A percentile compares a stretch with the other conserved stretches of the same genome.
Evolutionary conservation across 2,888 invertebrate genomes (phyloP).

Genomic region (Pinctada fucata): DNA sequence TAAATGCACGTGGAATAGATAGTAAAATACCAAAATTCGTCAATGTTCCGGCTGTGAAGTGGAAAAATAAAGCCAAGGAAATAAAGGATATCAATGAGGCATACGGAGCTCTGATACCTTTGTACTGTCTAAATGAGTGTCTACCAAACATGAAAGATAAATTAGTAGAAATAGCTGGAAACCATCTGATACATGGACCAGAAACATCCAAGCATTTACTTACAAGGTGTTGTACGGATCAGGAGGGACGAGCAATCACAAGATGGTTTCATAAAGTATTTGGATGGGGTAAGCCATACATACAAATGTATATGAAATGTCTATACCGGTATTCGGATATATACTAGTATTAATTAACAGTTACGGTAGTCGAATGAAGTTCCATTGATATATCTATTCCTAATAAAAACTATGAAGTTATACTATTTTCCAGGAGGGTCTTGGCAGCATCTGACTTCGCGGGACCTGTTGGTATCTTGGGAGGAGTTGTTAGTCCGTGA

Average conservation of each 20-base stretch:
- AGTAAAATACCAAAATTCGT: background rate
- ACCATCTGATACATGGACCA: conserved; percentile 7
- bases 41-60: background rate
- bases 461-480: conserved; percentile 51
- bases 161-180: conserved; percentile 25
- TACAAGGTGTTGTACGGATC: conserved; percentile 9
- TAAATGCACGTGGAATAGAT: background rate
- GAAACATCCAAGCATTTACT: background rate
- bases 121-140: conserved; percentile 1
- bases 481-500: conserved; percentile 38
- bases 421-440: conserved; percentile 22
- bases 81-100: background rate
- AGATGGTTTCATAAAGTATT: conserved; percentile 17
- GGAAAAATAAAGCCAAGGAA: background rate
- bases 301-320: background rate
- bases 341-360: too few species aligned
- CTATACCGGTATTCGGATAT: too few species aligned
- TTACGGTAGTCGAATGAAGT: too few species aligned
- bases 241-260: conserved; percentile 22
- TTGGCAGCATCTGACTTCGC: conserved; percentile 49
- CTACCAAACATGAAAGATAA: conserved; percentile 6
- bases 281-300: conserved; percentile 25
- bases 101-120: background rate
- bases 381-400: too few species aligned
- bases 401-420: too few species aligned